Evolutionary conservation across 2,797 vertebrate species (phyloP), one percentile per base, ranked within the genome.

Genomic region (Kryptolebias ocellatus): DNA sequence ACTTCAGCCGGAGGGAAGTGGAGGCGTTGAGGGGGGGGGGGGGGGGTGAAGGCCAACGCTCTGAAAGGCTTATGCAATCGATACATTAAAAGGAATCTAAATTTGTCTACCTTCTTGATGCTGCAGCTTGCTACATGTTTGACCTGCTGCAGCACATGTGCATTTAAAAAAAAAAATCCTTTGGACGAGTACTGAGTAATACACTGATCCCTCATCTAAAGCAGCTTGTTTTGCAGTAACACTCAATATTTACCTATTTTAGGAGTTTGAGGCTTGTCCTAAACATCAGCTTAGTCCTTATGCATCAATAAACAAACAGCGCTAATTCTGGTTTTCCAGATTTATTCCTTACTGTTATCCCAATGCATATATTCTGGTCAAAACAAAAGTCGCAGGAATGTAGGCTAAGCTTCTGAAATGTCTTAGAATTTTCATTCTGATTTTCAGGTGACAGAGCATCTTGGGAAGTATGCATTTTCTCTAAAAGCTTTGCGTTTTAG

Each of bases 81-180:
- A 73, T 76, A 80, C 62, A 64, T 82, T 78, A 74, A 64, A 58
- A 24, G 54, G 53, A 59, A 62, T 87, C 66, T 67, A 78, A 75
- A 88, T 84, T 66, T 80, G 72, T 68, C 70, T 47, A 1, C 57
- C 57, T 84, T 29, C 51, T 63, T 59, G 50, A 49, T 58, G 72
- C 54, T 56, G 72, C 54, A 81, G 55, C 65, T 78, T 39, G 27
- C 44, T 70, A 81, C 66, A 71, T 63, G 60, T 53, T 17, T 75
- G 74, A 87, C 78, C 64, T 64, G 44, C 17, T 47, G 12, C 49
- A 66, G 45, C 17, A 27, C 28, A 64, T 53, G 37, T 64, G 27
- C 49, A 62, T 72, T 73, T 65, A 75, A 74, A 72, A 74, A 64
- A 73, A 68, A n/a, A 62, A 46, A 74, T 73, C 60, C 58, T 55